Evolutionary conservation across 2,797 vertebrate genomes (phyloP).

Genomic region (Melanogrammus aeglefinus): DNA sequence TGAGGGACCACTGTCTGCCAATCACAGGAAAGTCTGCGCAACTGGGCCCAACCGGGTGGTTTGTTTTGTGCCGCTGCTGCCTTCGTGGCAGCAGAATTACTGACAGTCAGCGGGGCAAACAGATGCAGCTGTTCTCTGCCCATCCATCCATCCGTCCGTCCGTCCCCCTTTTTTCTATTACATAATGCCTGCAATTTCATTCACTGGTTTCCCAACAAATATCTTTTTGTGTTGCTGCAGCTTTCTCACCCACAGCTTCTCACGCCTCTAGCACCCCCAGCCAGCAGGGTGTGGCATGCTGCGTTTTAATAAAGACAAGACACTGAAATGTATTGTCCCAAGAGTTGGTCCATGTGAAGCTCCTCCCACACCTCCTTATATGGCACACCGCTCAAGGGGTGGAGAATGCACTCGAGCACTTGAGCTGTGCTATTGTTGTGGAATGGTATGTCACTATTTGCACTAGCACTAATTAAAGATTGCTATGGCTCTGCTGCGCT

Average conservation of each 20-base stretch:
- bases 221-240: not conserved
- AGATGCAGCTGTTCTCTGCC: not conserved
- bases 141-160: not conserved
- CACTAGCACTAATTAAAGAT: not conserved
- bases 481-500: not conserved
- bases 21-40: not conserved
- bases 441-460: not conserved
- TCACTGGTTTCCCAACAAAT: not conserved
- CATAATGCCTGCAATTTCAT: not conserved
- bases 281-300: not conserved
- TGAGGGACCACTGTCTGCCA: not conserved
- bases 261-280: not conserved
- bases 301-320: not conserved
- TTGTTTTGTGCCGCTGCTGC: not conserved
- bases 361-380: not conserved
- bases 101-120: not conserved
- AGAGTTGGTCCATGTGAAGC: not conserved
- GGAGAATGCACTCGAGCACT: not conserved
- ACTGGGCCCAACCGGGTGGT: not conserved
- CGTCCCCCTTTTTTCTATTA: not conserved
- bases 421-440: not conserved
- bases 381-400: not conserved
- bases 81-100: too few species aligned
- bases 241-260: not conserved
- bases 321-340: too few species aligned